phyloP scores from a whole-genome alignment of 1,140 invertebrate genomes.

The Lasioglossum baleicum region DNA sequence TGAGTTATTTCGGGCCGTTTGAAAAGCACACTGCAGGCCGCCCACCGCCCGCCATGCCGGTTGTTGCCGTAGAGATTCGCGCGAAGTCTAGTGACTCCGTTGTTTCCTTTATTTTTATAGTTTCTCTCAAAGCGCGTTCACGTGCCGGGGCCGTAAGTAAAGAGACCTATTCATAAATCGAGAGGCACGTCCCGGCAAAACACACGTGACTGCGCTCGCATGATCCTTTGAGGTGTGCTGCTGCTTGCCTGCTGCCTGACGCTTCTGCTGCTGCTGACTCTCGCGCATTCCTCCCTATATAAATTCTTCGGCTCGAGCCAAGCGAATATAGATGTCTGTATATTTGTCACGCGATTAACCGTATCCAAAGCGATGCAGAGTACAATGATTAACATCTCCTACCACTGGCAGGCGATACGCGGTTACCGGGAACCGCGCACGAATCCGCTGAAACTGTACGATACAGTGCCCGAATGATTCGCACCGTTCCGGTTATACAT shows the following conservation, averaged over 20 bases:
- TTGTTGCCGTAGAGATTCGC: neutral
- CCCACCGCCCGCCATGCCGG: too few relatives aligned
- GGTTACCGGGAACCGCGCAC: slow-evolving; percentile 12
- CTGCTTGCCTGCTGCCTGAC: too few relatives aligned
- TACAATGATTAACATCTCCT: slow-evolving; percentile 32
- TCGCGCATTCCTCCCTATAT: slow-evolving; percentile 45
- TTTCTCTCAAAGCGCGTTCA: slow-evolving; percentile 32
- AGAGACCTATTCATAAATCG: slow-evolving; percentile 51
- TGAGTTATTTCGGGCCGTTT: slow-evolving; percentile 21
- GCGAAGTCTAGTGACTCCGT: neutral
- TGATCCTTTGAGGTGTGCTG: slow-evolving; percentile 46
- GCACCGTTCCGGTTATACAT: too few relatives aligned
- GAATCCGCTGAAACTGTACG: neutral
- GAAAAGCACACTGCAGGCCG: neutral
- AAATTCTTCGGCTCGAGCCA: slow-evolving; percentile 47
- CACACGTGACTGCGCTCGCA: slow-evolving; percentile 42
- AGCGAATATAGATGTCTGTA: slow-evolving; percentile 45
- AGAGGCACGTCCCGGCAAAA: slow-evolving; percentile 21
- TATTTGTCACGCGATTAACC: slow-evolving; percentile 50
- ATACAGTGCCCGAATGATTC: too few relatives aligned
- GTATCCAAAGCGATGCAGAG: neutral
- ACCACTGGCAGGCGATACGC: neutral
- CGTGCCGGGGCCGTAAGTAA: slow-evolving; percentile 30
- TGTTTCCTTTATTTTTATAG: slow-evolving; percentile 19
- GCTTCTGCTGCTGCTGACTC: neutral